Evolutionary conservation across 2,113 vertebrate species (phyloP), one percentile per base, ranked within the genome.

Genomic region (Perca fluviatilis): DNA sequence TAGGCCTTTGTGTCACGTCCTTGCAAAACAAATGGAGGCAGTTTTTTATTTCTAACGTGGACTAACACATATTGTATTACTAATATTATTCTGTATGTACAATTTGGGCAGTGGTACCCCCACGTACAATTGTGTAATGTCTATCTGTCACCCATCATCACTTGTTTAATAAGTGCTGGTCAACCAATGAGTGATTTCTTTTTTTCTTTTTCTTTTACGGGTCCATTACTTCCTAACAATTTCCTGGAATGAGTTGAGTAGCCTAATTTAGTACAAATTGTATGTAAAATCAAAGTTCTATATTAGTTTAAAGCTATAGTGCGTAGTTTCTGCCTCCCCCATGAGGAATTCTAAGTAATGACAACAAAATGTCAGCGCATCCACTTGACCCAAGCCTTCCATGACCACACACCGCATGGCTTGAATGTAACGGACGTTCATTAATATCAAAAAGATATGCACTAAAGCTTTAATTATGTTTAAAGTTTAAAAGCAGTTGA

Each of bases 1-100:
- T 50, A 66, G 74, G 67, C 23, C 25, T 60, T 51, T 56, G 56
- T 69, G 40, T 70, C 40, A 62, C 21, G 50, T 75, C 7, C 21
- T 2, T 11, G 18, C 60, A 62, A 72, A 76, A 74, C 33, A 74
- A 77, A 76, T 53, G 12, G 36, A 40, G 4, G 23, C 25, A 23
- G 46, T 43, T 64, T 18, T 47, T 60, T 25, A 50, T 61, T 5
- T 13, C 30, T 33, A 43, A 51, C 3, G 13, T 27, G 27, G 14
- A 54, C 25, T 62, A 51, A 5, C 1, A 0, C n/a, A 2, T 12
- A 30, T 47, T 66, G 23, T n/a, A 7, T 27, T 58, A 77, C 46
- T 14, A 43, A 30, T 47, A 19, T 13, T 57, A 36, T 18, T 19
- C 16, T 11, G 1, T 19, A 7, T 6, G 21, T 40, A 43, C 6